Conservation (phyloP, 2,888 invertebrate species). For the Eupithecia abbreviata region DNA sequence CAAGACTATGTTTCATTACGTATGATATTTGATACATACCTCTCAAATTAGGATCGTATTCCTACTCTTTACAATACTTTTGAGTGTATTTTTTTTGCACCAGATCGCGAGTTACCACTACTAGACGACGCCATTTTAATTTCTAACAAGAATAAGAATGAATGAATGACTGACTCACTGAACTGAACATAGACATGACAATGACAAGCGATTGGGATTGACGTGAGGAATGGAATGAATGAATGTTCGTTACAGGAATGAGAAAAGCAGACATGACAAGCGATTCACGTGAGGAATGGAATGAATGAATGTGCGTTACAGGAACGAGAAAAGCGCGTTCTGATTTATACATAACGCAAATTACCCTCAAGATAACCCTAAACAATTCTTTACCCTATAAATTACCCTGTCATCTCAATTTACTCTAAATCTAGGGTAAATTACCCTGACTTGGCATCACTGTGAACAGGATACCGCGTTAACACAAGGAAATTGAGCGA, state of each 20-base stretch:
- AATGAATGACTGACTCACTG: not conserved
- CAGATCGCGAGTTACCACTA: no score
- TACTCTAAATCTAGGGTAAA: slow-evolving; percentile 1
- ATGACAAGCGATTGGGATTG: slow-evolving; percentile 1
- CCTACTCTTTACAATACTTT: no score
- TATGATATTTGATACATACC: no score
- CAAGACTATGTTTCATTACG: no score
- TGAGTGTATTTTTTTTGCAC: no score
- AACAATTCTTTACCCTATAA: slow-evolving; percentile 3
- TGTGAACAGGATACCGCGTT: no score
- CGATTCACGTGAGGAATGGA: no score
- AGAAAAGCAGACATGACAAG: not conserved
- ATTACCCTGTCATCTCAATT: slow-evolving; percentile 3
- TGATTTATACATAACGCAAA: slow-evolving; percentile 4
- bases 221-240: slow-evolving; percentile 1
- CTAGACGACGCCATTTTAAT: no score
- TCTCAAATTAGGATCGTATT: no score
- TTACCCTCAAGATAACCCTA: slow-evolving; percentile 1
- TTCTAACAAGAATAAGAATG: not conserved
- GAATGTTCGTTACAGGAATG: no score
- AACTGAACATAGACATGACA: not conserved
- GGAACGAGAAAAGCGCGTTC: slow-evolving; percentile 5
- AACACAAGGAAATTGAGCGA: no score
- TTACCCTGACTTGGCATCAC: not conserved
- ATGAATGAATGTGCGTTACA: not conserved